phyloP scores from a whole-genome alignment of 2,113 vertebrate genomes.

The Lepisosteus oculatus region DNA sequence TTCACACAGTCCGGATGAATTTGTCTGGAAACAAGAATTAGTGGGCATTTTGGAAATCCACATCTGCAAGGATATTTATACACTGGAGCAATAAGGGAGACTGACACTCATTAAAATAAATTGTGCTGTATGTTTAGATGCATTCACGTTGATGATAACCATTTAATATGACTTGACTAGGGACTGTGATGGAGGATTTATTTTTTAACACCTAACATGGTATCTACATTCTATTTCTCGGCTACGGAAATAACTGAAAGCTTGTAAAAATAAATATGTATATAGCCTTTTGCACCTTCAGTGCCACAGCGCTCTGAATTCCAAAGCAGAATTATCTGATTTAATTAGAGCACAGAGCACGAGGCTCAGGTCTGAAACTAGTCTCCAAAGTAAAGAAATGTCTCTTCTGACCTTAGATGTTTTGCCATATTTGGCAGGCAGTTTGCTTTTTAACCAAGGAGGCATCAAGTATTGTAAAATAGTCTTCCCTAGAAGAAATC shows the following conservation, averaged over 20 bases:
- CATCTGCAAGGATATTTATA: background rate
- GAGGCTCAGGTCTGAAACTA: background rate
- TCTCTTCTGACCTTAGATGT: background rate
- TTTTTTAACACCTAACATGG: background rate
- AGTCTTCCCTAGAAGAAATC: conserved; percentile 60
- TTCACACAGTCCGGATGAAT: too few species aligned
- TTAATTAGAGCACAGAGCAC: background rate
- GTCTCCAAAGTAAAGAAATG: background rate
- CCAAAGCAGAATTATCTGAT: background rate
- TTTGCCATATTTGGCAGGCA: conserved; percentile 17
- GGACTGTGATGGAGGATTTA: background rate
- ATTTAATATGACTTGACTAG: background rate
- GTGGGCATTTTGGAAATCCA: background rate
- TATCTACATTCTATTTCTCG: background rate
- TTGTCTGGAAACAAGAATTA: background rate
- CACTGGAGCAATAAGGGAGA: background rate
- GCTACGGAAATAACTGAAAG: background rate
- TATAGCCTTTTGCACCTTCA: conserved; percentile 1
- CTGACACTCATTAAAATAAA: conserved; percentile 11
- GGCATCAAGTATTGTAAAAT: conserved; percentile 58
- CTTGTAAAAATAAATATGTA: background rate
- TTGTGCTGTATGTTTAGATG: background rate
- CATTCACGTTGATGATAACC: conserved; percentile 11
- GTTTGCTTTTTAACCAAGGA: conserved; percentile 45
- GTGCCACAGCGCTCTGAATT: background rate